Evolutionary conservation across 2,888 invertebrate genomes (phyloP).

Genomic region (Chydorus sphaericus): DNA sequence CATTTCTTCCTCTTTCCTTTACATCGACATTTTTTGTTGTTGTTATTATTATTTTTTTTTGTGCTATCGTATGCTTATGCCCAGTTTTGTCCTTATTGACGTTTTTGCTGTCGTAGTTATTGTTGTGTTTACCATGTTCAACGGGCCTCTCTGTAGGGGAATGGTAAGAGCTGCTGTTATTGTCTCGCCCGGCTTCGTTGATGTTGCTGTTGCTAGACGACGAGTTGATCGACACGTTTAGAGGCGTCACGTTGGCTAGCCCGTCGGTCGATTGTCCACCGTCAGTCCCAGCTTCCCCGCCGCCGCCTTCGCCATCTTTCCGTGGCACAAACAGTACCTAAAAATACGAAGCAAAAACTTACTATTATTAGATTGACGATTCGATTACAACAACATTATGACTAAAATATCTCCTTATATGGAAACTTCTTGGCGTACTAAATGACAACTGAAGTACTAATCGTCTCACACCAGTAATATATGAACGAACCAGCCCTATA

Average conservation of each 20-base stretch:
- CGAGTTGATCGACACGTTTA: slow-evolving; percentile 1
- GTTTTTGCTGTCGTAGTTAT: not conserved
- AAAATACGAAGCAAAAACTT: not conserved
- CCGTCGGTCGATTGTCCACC: not conserved
- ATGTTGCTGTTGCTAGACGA: not conserved
- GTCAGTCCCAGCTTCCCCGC: not conserved
- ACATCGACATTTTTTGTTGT: no score
- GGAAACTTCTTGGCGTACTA: no score
- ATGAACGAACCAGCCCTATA: no score
- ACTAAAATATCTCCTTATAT: no score
- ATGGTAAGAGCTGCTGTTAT: not conserved
- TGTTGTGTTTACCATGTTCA: not conserved
- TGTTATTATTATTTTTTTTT: no score
- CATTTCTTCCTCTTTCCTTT: no score
- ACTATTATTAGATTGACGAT: no score
- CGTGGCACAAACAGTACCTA: slow-evolving; percentile 1
- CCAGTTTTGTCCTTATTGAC: no score
- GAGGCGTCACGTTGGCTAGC: not conserved
- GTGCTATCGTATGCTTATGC: not conserved
- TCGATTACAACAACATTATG: no score
- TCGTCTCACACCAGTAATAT: no score
- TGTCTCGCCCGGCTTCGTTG: not conserved
- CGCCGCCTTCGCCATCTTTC: not conserved
- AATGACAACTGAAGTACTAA: no score
- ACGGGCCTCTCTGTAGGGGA: not conserved